Conservation (phyloP, 2,797 vertebrate species). For the Molothrus ater region DNA sequence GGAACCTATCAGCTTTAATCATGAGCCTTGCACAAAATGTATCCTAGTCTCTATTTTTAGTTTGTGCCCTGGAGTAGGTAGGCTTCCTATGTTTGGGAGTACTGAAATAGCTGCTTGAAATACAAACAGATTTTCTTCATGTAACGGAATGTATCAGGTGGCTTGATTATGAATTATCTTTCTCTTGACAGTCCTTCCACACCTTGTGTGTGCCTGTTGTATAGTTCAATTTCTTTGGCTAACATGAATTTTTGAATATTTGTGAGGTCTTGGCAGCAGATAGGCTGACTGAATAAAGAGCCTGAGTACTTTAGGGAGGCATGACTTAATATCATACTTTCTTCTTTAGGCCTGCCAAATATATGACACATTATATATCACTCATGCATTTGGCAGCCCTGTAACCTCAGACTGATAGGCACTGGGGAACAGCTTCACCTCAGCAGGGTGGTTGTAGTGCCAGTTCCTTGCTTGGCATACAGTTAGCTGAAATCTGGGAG, state of each 20-base stretch:
- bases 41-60: constrained; percentile 23
- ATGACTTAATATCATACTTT: background rate
- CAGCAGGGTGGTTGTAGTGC: background rate
- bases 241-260: background rate
- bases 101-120: background rate
- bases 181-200: background rate
- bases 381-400: background rate
- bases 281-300: background rate
- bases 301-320: background rate
- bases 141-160: background rate
- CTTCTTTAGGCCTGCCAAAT: background rate
- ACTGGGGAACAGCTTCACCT: background rate
- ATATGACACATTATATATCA: background rate
- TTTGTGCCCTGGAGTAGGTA: background rate
- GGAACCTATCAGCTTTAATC: background rate
- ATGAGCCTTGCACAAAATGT: background rate
- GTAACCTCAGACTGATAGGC: background rate
- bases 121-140: background rate
- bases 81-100: background rate
- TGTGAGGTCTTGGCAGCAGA: background rate
- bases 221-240: background rate
- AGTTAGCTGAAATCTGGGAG: background rate
- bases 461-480: background rate
- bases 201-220: background rate
- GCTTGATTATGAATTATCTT: background rate